Evolutionary conservation across 2,888 invertebrate species (phyloP).

Genomic region (Polyploca ridens): DNA sequence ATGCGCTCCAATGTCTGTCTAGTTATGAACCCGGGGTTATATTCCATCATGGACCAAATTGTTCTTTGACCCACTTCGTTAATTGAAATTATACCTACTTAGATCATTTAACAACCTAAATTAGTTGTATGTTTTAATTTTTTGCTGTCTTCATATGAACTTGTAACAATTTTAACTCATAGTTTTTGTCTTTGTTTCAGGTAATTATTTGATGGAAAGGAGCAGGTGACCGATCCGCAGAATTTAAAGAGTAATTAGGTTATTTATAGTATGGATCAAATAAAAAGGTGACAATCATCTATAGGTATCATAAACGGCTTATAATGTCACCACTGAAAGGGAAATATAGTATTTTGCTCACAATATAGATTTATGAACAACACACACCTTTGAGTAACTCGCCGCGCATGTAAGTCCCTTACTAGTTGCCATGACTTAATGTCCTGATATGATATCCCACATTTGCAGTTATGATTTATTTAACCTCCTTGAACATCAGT

Average conservation of each 20-base stretch:
- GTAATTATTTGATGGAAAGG: neutral
- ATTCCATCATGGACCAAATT: slow-evolving; percentile 23
- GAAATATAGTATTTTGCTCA: too few species aligned
- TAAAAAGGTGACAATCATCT: too few species aligned
- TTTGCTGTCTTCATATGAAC: neutral
- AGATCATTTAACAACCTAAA: neutral
- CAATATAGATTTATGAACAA: neutral
- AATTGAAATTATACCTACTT: slow-evolving; percentile 27
- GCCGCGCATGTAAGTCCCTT: too few species aligned
- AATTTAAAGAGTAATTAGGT: too few species aligned
- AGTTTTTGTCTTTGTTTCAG: neutral
- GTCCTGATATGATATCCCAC: neutral
- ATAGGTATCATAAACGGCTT: too few species aligned
- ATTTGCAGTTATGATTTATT: neutral
- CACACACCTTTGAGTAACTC: neutral
- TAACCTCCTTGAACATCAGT: neutral
- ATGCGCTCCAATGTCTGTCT: neutral
- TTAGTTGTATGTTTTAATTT: neutral
- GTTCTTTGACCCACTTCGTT: slow-evolving; percentile 43
- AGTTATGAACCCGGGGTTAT: slow-evolving; percentile 9
- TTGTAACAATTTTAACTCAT: neutral
- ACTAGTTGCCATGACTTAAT: neutral
- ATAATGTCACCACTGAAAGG: too few species aligned
- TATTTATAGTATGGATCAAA: too few species aligned
- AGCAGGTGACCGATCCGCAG: neutral